phyloP scores from a whole-genome alignment of 2,888 invertebrate genomes.

The Xylota segnis region DNA sequence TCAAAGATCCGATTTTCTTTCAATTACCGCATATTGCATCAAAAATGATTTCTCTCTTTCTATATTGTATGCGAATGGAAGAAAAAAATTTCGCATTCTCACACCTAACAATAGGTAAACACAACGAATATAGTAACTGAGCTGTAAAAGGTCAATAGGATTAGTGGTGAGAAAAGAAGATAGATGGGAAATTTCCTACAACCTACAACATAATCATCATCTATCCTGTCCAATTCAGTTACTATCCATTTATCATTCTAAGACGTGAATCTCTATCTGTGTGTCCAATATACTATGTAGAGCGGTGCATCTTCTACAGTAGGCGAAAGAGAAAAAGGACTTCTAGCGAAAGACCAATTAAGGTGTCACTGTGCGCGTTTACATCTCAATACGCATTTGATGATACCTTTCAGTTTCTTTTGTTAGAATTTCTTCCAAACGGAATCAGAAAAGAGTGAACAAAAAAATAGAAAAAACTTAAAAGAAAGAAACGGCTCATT shows the following conservation, averaged over 20 bases:
- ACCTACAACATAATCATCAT: constrained; percentile 33
- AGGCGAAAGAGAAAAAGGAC: constrained; percentile 23
- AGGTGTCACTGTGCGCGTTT: constrained; percentile 70
- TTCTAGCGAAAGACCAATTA: constrained; percentile 69
- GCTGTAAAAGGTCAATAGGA: constrained; percentile 53
- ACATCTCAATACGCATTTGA: constrained; percentile 67
- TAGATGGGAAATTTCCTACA: constrained; percentile 26
- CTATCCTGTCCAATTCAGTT: constrained; percentile 65
- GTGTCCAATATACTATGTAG: constrained; percentile 16
- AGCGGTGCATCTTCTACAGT: constrained; percentile 36
- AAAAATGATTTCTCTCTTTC: constrained; percentile 45
- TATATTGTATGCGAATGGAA: background rate
- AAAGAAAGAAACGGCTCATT: constrained; percentile 41
- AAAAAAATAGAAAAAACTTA: constrained; percentile 14
- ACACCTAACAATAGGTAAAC: constrained; percentile 61
- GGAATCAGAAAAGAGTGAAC: constrained; percentile 36
- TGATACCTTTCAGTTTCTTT: constrained; percentile 59
- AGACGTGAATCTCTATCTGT: constrained; percentile 21
- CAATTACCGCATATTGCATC: constrained; percentile 66
- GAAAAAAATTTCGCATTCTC: constrained; percentile 60
- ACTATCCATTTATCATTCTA: constrained; percentile 69
- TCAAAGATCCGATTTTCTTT: constrained; percentile 61
- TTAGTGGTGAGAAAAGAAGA: constrained; percentile 33
- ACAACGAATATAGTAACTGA: constrained; percentile 12
- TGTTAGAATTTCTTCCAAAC: constrained; percentile 57